These are phyloP conservation scores for Drosophila sordidula DNA, from an alignment of 2,888 invertebrate genomes.

Conservation along the genomic window DNA sequence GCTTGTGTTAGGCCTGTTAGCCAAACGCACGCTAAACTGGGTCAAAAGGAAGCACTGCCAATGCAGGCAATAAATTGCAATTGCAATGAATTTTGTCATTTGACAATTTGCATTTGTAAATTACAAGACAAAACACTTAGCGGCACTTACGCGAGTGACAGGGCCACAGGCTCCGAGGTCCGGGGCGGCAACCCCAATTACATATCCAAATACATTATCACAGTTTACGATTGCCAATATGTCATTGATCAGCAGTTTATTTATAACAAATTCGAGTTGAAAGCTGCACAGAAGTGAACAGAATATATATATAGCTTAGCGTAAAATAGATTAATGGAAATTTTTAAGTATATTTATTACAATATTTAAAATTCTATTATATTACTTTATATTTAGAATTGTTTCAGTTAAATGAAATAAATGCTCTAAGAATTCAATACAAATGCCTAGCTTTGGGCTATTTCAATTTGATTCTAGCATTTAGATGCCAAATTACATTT, in stretches of 20 bases:
- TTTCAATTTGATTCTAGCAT: conserved; percentile 35
- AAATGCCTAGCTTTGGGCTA: conserved; percentile 38
- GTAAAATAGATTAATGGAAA: not conserved
- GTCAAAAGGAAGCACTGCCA: conserved; percentile 70
- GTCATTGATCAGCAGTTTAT: conserved; percentile 46
- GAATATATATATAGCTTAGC: not conserved
- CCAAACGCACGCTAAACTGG: conserved; percentile 40
- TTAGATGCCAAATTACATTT: conserved; percentile 9
- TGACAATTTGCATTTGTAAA: conserved; percentile 71
- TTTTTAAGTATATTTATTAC: not conserved
- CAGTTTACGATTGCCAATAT: conserved; percentile 34
- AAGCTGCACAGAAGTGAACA: conserved; percentile 27
- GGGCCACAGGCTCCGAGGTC: conserved; percentile 44
- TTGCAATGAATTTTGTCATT: conserved; percentile 72
- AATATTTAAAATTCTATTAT: no score
- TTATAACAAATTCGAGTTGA: conserved; percentile 17
- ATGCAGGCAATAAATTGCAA: conserved; percentile 65
- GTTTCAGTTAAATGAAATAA: conserved; percentile 8
- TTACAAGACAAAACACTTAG: conserved; percentile 77
- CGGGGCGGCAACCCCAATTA: conserved; percentile 47
- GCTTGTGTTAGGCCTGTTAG: conserved; percentile 19
- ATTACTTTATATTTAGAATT: not conserved
- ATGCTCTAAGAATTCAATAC: conserved; percentile 13
- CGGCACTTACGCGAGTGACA: conserved; percentile 57
- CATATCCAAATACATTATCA: conserved; percentile 36